Conservation (phyloP, 2,888 invertebrate genomes). For the Drosophila fungiperda region DNA sequence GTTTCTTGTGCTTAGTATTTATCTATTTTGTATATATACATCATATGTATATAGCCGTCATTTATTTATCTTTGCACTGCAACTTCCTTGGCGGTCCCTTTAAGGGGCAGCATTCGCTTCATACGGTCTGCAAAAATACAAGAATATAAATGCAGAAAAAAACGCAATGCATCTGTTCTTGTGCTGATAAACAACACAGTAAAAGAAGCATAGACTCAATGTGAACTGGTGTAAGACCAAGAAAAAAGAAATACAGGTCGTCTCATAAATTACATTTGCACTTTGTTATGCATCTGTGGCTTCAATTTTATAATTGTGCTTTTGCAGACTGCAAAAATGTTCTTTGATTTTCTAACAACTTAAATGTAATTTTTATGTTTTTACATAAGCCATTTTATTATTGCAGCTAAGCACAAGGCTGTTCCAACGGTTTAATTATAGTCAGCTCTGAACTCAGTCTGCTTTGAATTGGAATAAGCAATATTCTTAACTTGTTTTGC, state of each 20-base stretch:
- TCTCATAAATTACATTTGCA: constrained; percentile 33
- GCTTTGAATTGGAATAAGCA: background rate
- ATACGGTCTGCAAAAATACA: constrained; percentile 48
- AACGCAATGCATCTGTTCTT: constrained; percentile 18
- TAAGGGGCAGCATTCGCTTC: constrained; percentile 33
- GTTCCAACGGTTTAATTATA: constrained; percentile 1
- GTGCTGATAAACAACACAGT: constrained; percentile 18
- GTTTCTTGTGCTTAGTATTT: constrained; percentile 18
- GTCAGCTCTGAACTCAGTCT: background rate
- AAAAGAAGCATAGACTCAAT: constrained; percentile 37
- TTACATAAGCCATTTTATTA: background rate
- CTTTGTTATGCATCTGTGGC: constrained; percentile 39
- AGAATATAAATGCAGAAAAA: constrained; percentile 12
- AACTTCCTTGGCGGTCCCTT: constrained; percentile 67
- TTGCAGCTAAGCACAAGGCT: background rate
- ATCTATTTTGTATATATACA: constrained; percentile 46
- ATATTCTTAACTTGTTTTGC: background rate
- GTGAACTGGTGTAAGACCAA: constrained; percentile 53
- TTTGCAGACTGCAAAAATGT: background rate
- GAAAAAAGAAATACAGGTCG: constrained; percentile 35
- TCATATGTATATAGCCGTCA: constrained; percentile 32
- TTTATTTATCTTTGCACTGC: constrained; percentile 61
- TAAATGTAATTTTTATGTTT: background rate
- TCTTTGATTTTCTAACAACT: background rate
- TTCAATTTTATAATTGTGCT: constrained; percentile 4